Conservation (phyloP, 2,888 invertebrate species). For the Blastobasis adustella region DNA sequence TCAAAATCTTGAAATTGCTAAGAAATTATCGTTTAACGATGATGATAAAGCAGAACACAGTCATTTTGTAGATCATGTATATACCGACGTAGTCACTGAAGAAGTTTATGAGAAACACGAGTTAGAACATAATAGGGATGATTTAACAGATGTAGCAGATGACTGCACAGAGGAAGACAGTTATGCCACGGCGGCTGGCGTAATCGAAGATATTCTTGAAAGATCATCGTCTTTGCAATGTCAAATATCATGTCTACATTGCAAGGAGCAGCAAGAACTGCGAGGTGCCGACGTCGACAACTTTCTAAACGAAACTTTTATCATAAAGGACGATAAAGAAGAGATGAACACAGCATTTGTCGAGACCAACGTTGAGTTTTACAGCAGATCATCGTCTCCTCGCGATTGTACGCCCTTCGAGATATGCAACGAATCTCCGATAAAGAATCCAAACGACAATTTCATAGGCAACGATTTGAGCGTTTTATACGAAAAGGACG, state of each 20-base stretch:
- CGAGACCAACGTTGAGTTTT: conserved; percentile 8
- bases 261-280: conserved; percentile 12
- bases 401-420: conserved; percentile 32
- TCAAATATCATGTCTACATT: conserved; percentile 2
- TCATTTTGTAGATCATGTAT: too few relatives aligned
- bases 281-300: conserved; percentile 7
- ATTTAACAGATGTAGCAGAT: neutral
- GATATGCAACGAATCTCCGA: conserved; percentile 43
- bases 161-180: neutral
- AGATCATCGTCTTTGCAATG: conserved; percentile 7
- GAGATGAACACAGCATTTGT: conserved; percentile 54
- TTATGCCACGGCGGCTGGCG: conserved; percentile 9
- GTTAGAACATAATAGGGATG: neutral
- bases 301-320: conserved; percentile 25
- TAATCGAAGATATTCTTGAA: conserved; percentile 11
- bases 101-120: too few relatives aligned
- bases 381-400: conserved; percentile 37
- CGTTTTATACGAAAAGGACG: conserved; percentile 38
- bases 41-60: too few relatives aligned
- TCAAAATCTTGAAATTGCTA: too few relatives aligned
- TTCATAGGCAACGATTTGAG: conserved; percentile 25
- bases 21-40: too few relatives aligned
- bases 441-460: conserved; percentile 20
- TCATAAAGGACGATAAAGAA: conserved; percentile 20
- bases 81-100: too few relatives aligned